A percentile compares a stretch with the other conserved stretches of the same genome.
Evolutionary conservation across 2,888 invertebrate genomes (phyloP).

Genomic region (Argyresthia albistria): DNA sequence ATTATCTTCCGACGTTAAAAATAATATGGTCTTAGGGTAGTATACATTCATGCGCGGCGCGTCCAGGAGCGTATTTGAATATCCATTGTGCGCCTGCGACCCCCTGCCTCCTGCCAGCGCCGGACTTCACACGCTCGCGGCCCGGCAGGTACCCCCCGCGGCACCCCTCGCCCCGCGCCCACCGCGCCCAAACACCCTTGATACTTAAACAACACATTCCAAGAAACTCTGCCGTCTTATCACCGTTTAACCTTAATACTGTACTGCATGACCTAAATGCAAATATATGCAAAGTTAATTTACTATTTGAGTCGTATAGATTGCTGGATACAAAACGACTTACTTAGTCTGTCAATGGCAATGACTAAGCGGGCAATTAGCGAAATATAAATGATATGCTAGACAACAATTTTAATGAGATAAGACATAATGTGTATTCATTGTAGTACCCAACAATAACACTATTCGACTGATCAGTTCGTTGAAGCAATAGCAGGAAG

Average conservation of each 20-base stretch:
- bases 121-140: conserved; percentile 69
- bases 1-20: conserved; percentile 70
- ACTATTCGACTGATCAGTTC: background rate
- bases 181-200: background rate
- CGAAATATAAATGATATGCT: conserved; percentile 2
- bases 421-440: background rate
- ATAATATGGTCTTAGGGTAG: conserved; percentile 71
- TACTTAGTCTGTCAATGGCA: background rate
- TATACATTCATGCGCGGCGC: conserved; percentile 63
- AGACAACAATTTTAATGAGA: conserved; percentile 3
- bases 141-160: conserved; percentile 25
- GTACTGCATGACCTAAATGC: background rate
- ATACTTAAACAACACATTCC: background rate
- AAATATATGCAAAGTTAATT: conserved; percentile 5
- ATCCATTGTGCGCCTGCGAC: conserved; percentile 51
- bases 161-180: conserved; percentile 5
- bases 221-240: background rate
- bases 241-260: background rate
- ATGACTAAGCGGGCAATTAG: conserved; percentile 4
- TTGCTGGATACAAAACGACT: conserved; percentile 1
- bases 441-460: background rate
- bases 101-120: conserved; percentile 47
- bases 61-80: conserved; percentile 71
- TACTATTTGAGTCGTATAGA: conserved; percentile 1
- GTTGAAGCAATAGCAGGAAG: background rate